Base-by-base conservation (phyloP, 2,797 vertebrate species). In the Lepidocolaptes lacrymiger region DNA sequence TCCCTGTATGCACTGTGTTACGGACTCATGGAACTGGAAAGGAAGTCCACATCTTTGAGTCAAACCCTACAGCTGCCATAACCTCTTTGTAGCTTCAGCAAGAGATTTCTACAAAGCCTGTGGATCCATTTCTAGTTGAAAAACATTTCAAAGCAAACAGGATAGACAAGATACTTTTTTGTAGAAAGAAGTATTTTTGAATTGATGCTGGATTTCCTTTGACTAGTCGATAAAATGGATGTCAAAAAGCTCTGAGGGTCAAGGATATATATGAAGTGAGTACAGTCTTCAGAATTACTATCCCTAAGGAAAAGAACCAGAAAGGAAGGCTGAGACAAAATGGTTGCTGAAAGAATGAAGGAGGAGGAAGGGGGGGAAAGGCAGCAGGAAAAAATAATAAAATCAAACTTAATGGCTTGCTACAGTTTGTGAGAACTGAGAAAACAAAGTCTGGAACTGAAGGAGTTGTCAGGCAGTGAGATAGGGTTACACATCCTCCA, bases 391-490 rank as follows among this genome's bases (percentile, higher is more conserved):
- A 52, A 55, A 30, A 37, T n/a, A 72, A 14, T 36, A 73, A 81
- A 92, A 88, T 88, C 77, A 83, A 66, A 88, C 41, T 85, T 94
- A 88, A 92, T 91, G 66, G 77, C 52, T 96, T 87, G 72, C 78
- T 95, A 84, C 84, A 93, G 72, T 82, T 93, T 80, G 55, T 62
- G 88, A 44, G 34, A 71, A 90, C 44, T 64, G 51, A 94, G 78
- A 77, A 96, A 97, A 93, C 84, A 91, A 95, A 95, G 68, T 74
- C 72, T 85, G 88, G 66, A 92, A 49, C n/a, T 80, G 82, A 85
- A 85, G 85, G 88, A 93, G 68, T 74, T 94, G 91, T 92, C 92
- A 96, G 74, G 74, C 84, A 76, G 63, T 43, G 62, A 88, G 89
- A 59, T 89, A 84, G 87, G 88, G 91, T 96, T 96, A 79, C 90